A percentile compares a stretch with the other conserved stretches of the same genome.
These are phyloP conservation scores for Spongilla lacustris DNA, from an alignment of 37 sponge, comb jelly and placozoan species.

Conservation along the genomic window DNA sequence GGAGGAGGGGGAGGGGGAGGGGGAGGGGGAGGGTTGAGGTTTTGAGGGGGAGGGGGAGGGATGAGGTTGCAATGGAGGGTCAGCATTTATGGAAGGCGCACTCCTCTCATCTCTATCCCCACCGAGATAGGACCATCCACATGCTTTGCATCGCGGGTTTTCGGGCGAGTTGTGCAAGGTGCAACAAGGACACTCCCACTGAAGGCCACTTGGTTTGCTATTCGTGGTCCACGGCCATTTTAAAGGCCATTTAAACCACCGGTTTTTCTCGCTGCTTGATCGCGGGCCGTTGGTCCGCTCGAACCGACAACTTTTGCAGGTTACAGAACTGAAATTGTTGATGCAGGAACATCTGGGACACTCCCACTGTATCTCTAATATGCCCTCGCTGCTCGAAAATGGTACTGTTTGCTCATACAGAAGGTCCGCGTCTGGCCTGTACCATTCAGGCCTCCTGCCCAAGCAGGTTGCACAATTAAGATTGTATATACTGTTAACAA, in stretches of 20 bases:
- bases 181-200: slow-evolving; percentile 33
- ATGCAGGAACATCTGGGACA: slow-evolving; percentile 20
- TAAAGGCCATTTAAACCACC: not conserved
- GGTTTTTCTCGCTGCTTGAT: not conserved
- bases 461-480: slow-evolving; percentile 40
- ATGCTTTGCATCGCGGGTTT: not conserved
- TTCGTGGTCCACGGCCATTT: not conserved
- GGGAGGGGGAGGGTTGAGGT: not conserved
- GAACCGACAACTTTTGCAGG: slow-evolving; percentile 21
- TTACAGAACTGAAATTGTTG: not conserved
- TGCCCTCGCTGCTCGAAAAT: not conserved
- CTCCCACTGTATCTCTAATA: slow-evolving; percentile 2
- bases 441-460: not conserved
- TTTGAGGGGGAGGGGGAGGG: not conserved
- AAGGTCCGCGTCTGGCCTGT: not conserved
- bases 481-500: slow-evolving; percentile 12
- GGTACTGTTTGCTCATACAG: not conserved
- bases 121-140: not conserved
- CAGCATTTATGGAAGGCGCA: not conserved
- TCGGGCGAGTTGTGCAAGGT: slow-evolving; percentile 2
- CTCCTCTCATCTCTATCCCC: no score
- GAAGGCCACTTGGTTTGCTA: no score
- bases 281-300: not conserved
- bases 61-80: not conserved
- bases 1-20: not conserved